Base-by-base conservation (phyloP, 2,888 invertebrate species). In the Oscheius sp. region DNA sequence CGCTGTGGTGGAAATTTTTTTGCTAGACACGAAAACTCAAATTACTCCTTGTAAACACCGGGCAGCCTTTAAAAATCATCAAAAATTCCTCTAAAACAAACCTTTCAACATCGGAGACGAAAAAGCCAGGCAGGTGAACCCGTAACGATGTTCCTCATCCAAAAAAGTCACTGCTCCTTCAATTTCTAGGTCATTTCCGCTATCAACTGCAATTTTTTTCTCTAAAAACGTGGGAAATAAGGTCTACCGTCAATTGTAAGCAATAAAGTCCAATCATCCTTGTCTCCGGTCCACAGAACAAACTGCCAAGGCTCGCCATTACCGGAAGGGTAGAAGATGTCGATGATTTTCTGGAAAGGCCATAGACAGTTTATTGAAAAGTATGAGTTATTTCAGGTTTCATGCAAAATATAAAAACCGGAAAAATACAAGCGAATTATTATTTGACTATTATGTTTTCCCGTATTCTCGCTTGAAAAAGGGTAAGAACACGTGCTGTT, bases 41-140 rank as follows among this genome's bases (percentile, higher is more conserved):
- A 6, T 35, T 35, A 35, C 3, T 3, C 9, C 35, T 35, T 35
- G 35, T 35, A 35, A 35, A 35, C 35, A 35, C 9, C 35, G 35
- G 5, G 35, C 35, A 9, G 5, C 9, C 9, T 9, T 7, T 55
- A 56, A 13, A 64, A 46, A 43, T 64, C 3, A 1, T 21, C 21
- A 21, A n/a, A 25, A 21, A 56, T 7, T 29, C 49, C 35, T 0
- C 1, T 21, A 64, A 63, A 59, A 25, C 41, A 2, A 9, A 29
- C 35, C 49, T 69, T 45, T 96, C 91, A 3, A 18, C 16, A 58
- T 21, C 25, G 35, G 29, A 73, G 76, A 72, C 63, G 66, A 64
- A 29, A 68, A 72, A 12, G 27, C 59, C 9, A 78, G 25, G 53
- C 80, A 80, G 0, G 77, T 74, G 41, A 73, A 80, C 29, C 75